phyloP scores from a whole-genome alignment of 2,797 vertebrate genomes.

The Eupleurogrammus muticus region DNA sequence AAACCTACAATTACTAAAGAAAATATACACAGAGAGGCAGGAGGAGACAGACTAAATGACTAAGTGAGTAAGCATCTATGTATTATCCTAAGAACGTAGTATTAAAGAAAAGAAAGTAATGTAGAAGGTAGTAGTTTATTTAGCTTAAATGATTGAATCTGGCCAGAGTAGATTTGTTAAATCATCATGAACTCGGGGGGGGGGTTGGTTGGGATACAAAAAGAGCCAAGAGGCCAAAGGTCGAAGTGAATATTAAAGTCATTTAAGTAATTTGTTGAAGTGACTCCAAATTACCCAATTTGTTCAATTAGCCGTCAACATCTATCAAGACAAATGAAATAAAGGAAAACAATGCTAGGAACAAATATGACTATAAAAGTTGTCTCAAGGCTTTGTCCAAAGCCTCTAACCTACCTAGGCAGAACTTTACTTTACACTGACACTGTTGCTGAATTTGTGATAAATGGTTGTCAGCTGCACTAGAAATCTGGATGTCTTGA shows the following conservation, averaged over 20 bases:
- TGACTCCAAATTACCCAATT: neutral
- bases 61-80: neutral
- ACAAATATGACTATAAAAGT: neutral
- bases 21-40: conserved; percentile 14
- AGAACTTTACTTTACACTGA: conserved; percentile 52
- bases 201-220: neutral
- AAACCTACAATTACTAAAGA: conserved; percentile 41
- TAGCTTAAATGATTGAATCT: neutral
- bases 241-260: neutral
- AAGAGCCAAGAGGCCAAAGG: neutral
- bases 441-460: conserved; percentile 70
- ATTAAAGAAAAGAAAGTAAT: conserved; percentile 1
- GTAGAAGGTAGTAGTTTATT: neutral
- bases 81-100: neutral
- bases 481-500: conserved; percentile 80
- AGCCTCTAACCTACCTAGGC: conserved; percentile 62
- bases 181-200: neutral
- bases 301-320: neutral
- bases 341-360: neutral
- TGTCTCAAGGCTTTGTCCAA: conserved; percentile 32
- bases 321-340: conserved; percentile 3
- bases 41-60: conserved; percentile 1
- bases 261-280: neutral
- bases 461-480: conserved; percentile 83
- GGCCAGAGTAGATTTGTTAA: neutral